Evolutionary conservation across 1,140 invertebrate species (phyloP), one percentile per base, ranked within the genome.

Genomic region (Vanessa atalanta): DNA sequence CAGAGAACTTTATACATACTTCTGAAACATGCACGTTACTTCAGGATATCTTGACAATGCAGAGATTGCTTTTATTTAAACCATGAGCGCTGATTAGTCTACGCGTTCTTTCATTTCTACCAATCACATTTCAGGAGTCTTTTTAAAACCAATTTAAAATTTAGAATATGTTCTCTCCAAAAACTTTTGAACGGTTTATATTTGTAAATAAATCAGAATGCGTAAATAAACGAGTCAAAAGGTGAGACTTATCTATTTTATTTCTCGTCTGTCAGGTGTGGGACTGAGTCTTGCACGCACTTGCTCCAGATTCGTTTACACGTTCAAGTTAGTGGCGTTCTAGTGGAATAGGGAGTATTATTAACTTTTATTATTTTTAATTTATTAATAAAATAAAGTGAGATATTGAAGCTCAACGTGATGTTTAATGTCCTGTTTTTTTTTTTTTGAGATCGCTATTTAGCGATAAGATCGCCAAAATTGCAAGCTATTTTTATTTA

Each of bases 231-330:
- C 57, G 65, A 73, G 71, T 73, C 65, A 51, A 67, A 61, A 67
- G 71, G 72, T 63, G 57, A 61, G 78, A 79, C 65, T 50, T 77
- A 74, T 74, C 63, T 79, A 73, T 79, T 79, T 72, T 67, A 75
- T 71, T 64, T 60, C 60, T 43, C n/a, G 53, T 70, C 57, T 66
- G 63, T 65, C 16, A 79, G 72, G 67, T 72, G 70, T 74, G 70
- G 72, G 69, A 79, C 51, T 68, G 53, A 65, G 72, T 57, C 47
- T 13, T 47, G 65, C 74, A 79, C 78, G 78, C 78, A 78, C 76
- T 69, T 55, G 60, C 8, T 50, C 15, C 13, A 20, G 70, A 43
- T 14, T 16, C 13, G 63, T 79, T 79, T 72, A 69, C 15, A 73
- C 31, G 50, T 1, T 43, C 26, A 12, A 76, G 60, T 72, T 50